These are phyloP conservation scores for Coptodon rendalli DNA, from an alignment of 2,113 vertebrate species.

Conservation along the genomic window DNA sequence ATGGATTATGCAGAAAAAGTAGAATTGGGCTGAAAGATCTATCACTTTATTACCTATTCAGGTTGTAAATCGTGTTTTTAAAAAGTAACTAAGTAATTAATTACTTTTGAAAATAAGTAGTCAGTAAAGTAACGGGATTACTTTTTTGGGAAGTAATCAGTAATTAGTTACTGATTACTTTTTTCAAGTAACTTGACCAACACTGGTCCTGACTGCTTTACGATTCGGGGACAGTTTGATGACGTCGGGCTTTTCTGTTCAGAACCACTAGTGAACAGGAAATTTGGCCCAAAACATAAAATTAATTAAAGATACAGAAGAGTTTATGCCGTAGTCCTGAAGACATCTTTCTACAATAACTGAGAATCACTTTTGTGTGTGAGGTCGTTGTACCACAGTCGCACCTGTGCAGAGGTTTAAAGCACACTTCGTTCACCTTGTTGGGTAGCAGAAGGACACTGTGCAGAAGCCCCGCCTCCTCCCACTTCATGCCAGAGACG, in stretches of 20 bases:
- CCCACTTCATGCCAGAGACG: not conserved
- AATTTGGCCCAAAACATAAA: not conserved
- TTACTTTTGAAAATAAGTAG: no score
- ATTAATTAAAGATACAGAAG: not conserved
- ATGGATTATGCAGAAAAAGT: no score
- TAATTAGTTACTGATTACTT: no score
- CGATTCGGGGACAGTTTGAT: no score
- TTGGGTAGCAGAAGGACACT: not conserved
- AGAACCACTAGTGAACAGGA: not conserved
- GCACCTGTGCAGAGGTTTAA: not conserved
- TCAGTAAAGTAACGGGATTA: no score
- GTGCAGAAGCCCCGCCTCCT: not conserved
- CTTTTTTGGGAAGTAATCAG: no score
- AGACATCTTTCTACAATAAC: not conserved
- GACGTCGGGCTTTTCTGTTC: not conserved
- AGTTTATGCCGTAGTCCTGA: not conserved
- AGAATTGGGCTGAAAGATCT: no score
- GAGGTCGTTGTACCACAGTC: not conserved
- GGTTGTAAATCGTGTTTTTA: no score
- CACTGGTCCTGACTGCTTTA: not conserved
- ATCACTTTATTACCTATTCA: no score
- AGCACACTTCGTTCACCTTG: fast-evolving
- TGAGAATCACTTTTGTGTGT: not conserved
- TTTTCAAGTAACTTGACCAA: no score
- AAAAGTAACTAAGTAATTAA: no score